Base-by-base conservation (phyloP, 2,797 vertebrate genomes). In the Sardinella longiceps region DNA sequence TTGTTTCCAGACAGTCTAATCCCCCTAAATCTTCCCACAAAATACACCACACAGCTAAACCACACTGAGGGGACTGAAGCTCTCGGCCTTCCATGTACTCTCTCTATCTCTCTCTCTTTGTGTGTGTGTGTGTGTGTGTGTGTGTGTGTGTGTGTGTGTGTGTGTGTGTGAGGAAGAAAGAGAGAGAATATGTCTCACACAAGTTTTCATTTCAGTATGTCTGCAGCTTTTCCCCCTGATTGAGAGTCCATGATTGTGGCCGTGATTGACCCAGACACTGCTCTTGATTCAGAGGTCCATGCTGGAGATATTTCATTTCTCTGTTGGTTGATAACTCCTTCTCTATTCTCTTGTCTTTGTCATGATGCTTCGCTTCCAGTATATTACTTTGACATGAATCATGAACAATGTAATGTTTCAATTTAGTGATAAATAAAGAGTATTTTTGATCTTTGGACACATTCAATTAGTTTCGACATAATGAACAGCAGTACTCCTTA, bases 21-120 rank as follows among this genome's bases (percentile, higher is more conserved):
- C 84, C 86, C 82, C 81, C 85, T 37, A 85, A 86, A 88, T 87
- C 84, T 70, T 87, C 82, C 86, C 82, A 87, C 84, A 74, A 85
- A 83, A 60, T 85, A 85, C 83, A 70, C 15, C 88, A 87, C 84
- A 86, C 85, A 87, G 87, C 63, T 87, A 81, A 85, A 80, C 83
- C 56, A 80, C 86, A 85, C 85, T n/a, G 80, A 60, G 58, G 58
- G 11, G 23, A 25, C 6, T 5, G 11, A 7, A 2, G 25, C 25
- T 63, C 25, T 12, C 14, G 25, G 6, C 1, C 39, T n/a, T n/a
- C n/a, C n/a, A n/a, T n/a, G n/a, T n/a, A n/a, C n/a, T n/a, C n/a
- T n/a, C 11, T 15, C 11, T 51, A 53, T 23, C 51, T 53, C 20
- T 58, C 1, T 53, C 18, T 18, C 60, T 53, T 18, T 80, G 45